phyloP scores from a whole-genome alignment of 2,888 invertebrate species.

The Nomada lathburiana region DNA sequence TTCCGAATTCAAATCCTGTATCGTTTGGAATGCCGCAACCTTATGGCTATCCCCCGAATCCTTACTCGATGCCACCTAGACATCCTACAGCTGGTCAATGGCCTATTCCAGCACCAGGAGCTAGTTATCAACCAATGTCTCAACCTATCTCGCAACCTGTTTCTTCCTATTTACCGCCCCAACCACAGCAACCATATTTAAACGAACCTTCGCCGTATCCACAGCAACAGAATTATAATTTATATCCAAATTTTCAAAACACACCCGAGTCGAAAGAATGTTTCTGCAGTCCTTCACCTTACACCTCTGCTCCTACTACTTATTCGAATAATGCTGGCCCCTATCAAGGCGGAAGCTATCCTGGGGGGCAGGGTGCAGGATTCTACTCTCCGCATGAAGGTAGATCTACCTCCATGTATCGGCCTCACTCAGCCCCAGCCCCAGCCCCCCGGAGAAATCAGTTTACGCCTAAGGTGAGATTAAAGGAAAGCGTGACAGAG shows the following conservation, averaged over 20 bases:
- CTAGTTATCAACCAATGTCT: constrained; percentile 53
- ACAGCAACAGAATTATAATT: constrained; percentile 51
- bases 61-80: constrained; percentile 59
- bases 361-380: constrained; percentile 80
- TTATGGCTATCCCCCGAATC: constrained; percentile 61
- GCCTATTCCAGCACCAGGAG: constrained; percentile 35
- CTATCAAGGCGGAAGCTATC: constrained; percentile 75
- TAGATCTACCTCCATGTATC: constrained; percentile 54
- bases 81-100: constrained; percentile 39
- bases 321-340: constrained; percentile 58
- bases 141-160: constrained; percentile 29
- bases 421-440: constrained; percentile 71
- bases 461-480: constrained; percentile 78
- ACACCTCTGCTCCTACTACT: constrained; percentile 53
- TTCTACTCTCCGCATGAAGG: constrained; percentile 71
- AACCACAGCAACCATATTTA: constrained; percentile 47
- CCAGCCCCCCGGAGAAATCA: constrained; percentile 78
- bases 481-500: constrained; percentile 20
- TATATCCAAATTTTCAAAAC: constrained; percentile 68
- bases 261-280: constrained; percentile 62
- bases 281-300: constrained; percentile 36
- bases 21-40: constrained; percentile 81
- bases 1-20: constrained; percentile 69
- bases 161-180: constrained; percentile 73
- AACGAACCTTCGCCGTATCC: constrained; percentile 32